These are phyloP conservation scores for Protonibea diacanthus DNA, from an alignment of 2,797 vertebrate species.

Conservation along the genomic window DNA sequence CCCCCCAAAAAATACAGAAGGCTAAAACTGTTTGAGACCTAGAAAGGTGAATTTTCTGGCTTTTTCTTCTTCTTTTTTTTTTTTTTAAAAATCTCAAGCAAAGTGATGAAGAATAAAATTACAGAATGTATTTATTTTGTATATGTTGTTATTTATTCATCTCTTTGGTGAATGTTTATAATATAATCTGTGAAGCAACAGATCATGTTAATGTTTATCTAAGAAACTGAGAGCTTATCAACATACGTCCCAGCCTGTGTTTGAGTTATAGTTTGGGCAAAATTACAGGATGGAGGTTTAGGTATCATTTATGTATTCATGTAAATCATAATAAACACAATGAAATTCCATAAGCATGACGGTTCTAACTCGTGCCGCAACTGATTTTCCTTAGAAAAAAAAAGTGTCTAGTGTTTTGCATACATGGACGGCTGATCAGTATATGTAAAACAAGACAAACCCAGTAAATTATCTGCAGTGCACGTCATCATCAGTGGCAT, in stretches of 20 bases:
- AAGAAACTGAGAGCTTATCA: background rate
- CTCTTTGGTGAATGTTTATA: background rate
- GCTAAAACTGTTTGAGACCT: constrained; percentile 31
- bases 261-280: background rate
- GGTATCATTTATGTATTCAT: background rate
- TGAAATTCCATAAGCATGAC: background rate
- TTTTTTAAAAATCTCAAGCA: constrained; percentile 12
- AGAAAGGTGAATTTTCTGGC: background rate
- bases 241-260: background rate
- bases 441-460: background rate
- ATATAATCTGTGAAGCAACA: background rate
- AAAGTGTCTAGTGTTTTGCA: background rate
- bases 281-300: background rate
- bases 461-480: background rate
- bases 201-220: background rate
- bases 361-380: background rate
- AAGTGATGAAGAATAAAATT: background rate
- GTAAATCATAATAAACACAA: background rate
- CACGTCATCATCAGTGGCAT: background rate
- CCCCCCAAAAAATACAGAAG: constrained; percentile 34
- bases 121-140: background rate
- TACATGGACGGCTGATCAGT: background rate
- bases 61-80: background rate
- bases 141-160: background rate
- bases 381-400: background rate